These are phyloP conservation scores for Penelope pileata DNA, from an alignment of 2,113 vertebrate genomes.

Conservation along the genomic window DNA sequence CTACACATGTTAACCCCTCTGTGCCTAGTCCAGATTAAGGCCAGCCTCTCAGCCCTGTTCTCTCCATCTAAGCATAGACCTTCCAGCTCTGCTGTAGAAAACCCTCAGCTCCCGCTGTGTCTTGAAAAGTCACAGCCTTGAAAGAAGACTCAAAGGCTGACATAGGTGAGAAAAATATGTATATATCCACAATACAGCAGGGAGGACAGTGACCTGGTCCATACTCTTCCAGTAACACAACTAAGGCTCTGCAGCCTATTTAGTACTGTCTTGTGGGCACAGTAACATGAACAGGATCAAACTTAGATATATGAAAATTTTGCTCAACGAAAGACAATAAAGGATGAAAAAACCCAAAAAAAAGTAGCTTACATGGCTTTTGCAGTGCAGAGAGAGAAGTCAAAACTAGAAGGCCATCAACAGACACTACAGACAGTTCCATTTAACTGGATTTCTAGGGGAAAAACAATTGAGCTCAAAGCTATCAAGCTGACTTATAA, in stretches of 20 bases:
- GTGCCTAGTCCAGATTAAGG: neutral
- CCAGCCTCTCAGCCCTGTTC: neutral
- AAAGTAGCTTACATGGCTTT: neutral
- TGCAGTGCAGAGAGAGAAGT: neutral
- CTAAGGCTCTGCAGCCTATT: neutral
- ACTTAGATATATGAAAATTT: neutral
- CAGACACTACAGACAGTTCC: neutral
- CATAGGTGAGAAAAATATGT: neutral
- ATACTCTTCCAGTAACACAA: neutral
- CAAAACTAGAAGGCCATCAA: neutral
- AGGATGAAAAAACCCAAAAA: neutral
- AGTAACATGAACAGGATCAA: neutral
- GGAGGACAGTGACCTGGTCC: neutral
- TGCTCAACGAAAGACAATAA: neutral
- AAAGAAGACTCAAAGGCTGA: neutral
- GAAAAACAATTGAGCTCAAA: neutral
- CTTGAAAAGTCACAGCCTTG: neutral
- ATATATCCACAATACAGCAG: neutral
- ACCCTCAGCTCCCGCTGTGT: neutral
- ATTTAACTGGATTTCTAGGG: neutral
- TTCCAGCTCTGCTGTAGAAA: neutral
- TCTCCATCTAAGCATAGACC: neutral
- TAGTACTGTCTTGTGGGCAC: neutral
- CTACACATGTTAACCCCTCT: slow-evolving; percentile 1
- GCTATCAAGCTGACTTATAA: neutral